Evolutionary conservation across 1,140 invertebrate species (phyloP).

Genomic region (Drosophila littoralis): DNA sequence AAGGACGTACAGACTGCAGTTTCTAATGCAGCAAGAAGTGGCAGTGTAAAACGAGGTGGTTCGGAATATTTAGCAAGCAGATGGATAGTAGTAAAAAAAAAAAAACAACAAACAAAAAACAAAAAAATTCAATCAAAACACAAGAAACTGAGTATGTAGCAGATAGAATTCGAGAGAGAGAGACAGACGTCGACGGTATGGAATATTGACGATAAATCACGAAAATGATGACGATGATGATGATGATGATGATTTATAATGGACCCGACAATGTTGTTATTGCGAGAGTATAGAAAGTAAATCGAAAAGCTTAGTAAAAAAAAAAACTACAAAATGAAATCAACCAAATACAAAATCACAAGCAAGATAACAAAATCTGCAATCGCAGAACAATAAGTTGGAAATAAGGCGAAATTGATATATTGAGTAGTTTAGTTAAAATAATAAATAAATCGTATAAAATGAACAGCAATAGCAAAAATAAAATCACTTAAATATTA

Average conservation of each 20-base stretch:
- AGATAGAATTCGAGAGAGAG: conserved; percentile 7
- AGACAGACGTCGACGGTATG: background rate
- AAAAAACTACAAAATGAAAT: conserved; percentile 24
- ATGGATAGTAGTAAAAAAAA: conserved; percentile 20
- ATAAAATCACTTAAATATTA: conserved; percentile 65
- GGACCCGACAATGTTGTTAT: background rate
- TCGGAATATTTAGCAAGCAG: conserved; percentile 38
- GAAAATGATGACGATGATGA: no score
- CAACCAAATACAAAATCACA: conserved; percentile 70
- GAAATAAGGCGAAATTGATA: conserved; percentile 74
- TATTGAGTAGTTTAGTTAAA: conserved; percentile 74
- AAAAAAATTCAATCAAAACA: conserved; percentile 3
- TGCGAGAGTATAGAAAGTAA: background rate
- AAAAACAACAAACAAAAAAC: background rate
- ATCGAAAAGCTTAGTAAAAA: conserved; percentile 44
- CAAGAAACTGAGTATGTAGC: background rate
- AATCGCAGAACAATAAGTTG: conserved; percentile 77
- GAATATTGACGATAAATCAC: conserved; percentile 5
- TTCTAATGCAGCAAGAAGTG: conserved; percentile 6
- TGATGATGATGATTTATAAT: no score
- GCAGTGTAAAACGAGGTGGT: no score
- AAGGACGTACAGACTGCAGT: conserved; percentile 4
- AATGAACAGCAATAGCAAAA: conserved; percentile 44
- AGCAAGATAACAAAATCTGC: conserved; percentile 53
- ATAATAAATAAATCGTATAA: conserved; percentile 56